A percentile compares a stretch with the other conserved stretches of the same genome.
These are phyloP conservation scores for Acrocephalus kingi DNA, from an alignment of 2,113 vertebrate species.

Conservation along the genomic window DNA sequence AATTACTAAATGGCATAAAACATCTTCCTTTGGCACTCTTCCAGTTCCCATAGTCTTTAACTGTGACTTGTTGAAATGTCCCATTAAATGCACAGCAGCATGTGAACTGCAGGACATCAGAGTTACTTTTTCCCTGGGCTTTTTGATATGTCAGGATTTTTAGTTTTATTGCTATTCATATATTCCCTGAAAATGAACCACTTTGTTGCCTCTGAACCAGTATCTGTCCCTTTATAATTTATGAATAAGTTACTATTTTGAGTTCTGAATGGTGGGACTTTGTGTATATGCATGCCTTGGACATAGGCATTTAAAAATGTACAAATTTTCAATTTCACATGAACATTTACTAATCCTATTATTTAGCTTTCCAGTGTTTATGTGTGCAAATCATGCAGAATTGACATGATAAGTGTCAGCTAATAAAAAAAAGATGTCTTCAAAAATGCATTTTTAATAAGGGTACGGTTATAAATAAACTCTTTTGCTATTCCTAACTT, in stretches of 20 bases:
- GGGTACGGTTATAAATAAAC: not conserved
- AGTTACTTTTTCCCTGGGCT: slow-evolving; percentile 25
- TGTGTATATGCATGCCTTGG: not conserved
- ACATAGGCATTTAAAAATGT: not conserved
- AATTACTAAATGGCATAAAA: slow-evolving; percentile 48
- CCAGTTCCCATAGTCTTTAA: slow-evolving; percentile 61
- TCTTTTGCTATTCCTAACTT: not conserved
- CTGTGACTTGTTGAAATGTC: slow-evolving; percentile 54
- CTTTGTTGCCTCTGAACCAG: slow-evolving; percentile 21
- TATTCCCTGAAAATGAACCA: slow-evolving; percentile 41
- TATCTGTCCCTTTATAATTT: not conserved
- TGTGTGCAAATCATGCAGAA: not conserved
- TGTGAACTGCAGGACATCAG: slow-evolving; percentile 46
- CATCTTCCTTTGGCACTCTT: slow-evolving; percentile 53
- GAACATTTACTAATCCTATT: not conserved
- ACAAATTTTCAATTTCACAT: not conserved
- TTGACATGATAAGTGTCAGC: not conserved
- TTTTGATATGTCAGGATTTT: slow-evolving; percentile 47
- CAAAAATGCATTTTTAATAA: not conserved
- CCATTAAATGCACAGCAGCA: slow-evolving; percentile 16
- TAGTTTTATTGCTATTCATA: slow-evolving; percentile 38
- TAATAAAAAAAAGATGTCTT: not conserved
- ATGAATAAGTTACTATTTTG: slow-evolving; percentile 39
- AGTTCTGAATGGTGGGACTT: slow-evolving; percentile 17
- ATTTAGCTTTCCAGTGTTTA: not conserved